phyloP scores from a whole-genome alignment of 2,888 invertebrate genomes.

The Ditula angustiorana region DNA sequence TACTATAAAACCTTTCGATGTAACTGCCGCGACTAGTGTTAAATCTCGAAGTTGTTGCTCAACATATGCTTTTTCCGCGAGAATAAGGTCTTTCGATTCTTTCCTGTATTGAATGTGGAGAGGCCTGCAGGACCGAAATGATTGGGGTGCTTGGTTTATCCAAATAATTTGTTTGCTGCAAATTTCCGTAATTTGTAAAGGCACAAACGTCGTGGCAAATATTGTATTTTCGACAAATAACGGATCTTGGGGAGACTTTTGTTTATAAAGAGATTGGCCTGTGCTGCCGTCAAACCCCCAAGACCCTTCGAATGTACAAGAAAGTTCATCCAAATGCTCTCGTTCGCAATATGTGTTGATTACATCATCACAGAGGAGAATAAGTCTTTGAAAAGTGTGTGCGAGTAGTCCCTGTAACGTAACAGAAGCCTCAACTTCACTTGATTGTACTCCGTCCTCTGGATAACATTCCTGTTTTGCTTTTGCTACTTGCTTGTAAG shows the following conservation, averaged over 20 bases:
- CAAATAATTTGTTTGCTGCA: constrained; percentile 8
- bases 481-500: not conserved
- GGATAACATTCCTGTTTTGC: constrained; percentile 1
- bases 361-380: not conserved
- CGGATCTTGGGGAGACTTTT: not conserved
- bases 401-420: not conserved
- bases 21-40: constrained; percentile 5
- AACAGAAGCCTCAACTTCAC: not conserved
- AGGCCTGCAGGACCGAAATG: constrained; percentile 15
- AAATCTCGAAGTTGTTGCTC: not conserved
- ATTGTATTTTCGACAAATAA: not conserved
- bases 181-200: not conserved
- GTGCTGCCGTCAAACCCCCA: not conserved
- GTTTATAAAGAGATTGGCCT: not conserved
- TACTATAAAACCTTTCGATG: constrained; percentile 10
- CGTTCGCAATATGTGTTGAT: not conserved
- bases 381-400: not conserved
- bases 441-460: not conserved
- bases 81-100: constrained; percentile 13
- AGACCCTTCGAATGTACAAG: constrained; percentile 2
- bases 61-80: not conserved
- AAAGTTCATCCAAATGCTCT: not conserved
- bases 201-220: not conserved
- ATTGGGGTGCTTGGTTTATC: constrained; percentile 7
- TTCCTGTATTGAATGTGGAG: constrained; percentile 19